Conservation (phyloP, 2,888 invertebrate species). For the Diloba caeruleocephala region DNA sequence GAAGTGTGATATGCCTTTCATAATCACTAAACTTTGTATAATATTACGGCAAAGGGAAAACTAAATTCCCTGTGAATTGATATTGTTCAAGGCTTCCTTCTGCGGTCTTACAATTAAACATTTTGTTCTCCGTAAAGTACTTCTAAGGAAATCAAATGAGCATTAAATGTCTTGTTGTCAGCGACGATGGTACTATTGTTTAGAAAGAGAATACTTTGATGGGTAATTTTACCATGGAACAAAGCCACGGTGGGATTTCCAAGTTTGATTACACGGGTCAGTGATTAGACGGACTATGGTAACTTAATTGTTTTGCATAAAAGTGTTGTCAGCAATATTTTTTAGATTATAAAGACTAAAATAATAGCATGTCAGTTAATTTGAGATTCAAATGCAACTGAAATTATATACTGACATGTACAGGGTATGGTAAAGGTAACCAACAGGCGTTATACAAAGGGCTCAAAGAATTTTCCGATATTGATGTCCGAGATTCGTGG, state of each 20-base stretch:
- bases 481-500: neutral
- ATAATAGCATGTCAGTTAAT: neutral
- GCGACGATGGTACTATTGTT: slow-evolving; percentile 9
- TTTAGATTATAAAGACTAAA: slow-evolving; percentile 22
- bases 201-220: slow-evolving; percentile 28
- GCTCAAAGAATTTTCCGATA: slow-evolving; percentile 27
- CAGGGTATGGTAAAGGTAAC: too few species aligned
- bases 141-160: slow-evolving; percentile 15
- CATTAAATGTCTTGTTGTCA: slow-evolving; percentile 11
- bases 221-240: slow-evolving; percentile 25
- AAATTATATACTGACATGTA: too few species aligned
- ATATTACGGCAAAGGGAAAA: slow-evolving; percentile 18
- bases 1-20: slow-evolving; percentile 16
- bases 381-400: too few species aligned
- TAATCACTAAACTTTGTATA: slow-evolving; percentile 27
- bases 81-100: slow-evolving; percentile 16
- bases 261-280: slow-evolving; percentile 47
- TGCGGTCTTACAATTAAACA: slow-evolving; percentile 20
- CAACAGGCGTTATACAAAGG: neutral
- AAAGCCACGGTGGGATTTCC: slow-evolving; percentile 36
- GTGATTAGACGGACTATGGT: slow-evolving; percentile 22
- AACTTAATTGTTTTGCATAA: slow-evolving; percentile 32
- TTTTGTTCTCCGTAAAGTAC: slow-evolving; percentile 6
- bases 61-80: slow-evolving; percentile 17
- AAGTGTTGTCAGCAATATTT: slow-evolving; percentile 23